Conservation (phyloP, 2,888 invertebrate genomes). For the Cheilosia variabilis region DNA sequence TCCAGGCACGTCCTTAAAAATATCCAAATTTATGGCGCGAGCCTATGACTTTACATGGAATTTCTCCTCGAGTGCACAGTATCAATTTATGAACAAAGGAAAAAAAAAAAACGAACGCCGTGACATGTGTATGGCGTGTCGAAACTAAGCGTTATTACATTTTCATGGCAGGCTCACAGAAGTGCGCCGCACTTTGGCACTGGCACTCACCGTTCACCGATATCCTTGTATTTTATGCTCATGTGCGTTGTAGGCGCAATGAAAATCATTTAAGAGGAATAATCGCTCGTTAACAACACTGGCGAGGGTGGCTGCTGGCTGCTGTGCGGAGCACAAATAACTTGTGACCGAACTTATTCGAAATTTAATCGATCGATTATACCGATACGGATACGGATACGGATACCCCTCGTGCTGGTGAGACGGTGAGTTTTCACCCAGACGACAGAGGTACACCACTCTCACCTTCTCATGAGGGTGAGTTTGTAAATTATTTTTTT, state of each 20-base stretch:
- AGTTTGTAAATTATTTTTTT: no score
- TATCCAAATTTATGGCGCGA: no score
- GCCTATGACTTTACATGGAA: no score
- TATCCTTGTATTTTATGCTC: background rate
- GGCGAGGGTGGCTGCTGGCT: background rate
- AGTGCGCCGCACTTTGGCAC: constrained; percentile 15
- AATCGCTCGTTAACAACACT: constrained; percentile 20
- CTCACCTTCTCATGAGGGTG: background rate
- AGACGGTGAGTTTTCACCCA: background rate
- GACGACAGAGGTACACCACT: background rate
- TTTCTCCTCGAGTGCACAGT: background rate
- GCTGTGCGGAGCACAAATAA: constrained; percentile 31
- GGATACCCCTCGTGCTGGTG: constrained; percentile 5
- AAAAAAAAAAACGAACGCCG: constrained; percentile 10
- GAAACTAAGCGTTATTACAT: constrained; percentile 49
- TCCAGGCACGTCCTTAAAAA: no score
- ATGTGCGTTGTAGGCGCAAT: background rate
- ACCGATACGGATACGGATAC: no score
- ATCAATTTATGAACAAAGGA: constrained; percentile 24
- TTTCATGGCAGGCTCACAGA: constrained; percentile 37
- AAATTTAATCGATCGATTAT: constrained; percentile 54
- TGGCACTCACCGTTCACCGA: background rate
- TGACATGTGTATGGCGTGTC: constrained; percentile 33
- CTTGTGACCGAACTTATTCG: constrained; percentile 53
- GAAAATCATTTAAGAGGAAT: background rate